These are phyloP conservation scores for Ictalurus furcatus DNA, from an alignment of 2,113 vertebrate genomes.

Conservation along the genomic window DNA sequence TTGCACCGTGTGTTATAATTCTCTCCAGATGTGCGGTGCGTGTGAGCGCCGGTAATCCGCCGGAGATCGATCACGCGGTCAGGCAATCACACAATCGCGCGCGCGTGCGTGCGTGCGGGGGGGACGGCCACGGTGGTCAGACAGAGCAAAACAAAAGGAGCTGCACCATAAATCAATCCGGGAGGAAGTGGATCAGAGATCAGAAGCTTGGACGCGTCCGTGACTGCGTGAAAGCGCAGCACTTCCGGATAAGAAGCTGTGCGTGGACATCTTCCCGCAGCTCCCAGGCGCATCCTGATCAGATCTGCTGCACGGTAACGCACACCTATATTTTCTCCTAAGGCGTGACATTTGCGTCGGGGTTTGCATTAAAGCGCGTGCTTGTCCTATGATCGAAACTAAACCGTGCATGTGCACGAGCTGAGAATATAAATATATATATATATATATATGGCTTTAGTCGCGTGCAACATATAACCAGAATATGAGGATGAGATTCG, in stretches of 20 bases:
- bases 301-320: slow-evolving; percentile 45
- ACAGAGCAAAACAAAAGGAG: slow-evolving; percentile 22
- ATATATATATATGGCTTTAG: background rate
- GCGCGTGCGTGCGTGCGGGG: background rate
- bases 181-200: slow-evolving; percentile 6
- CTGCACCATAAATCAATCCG: slow-evolving; percentile 1
- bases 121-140: background rate
- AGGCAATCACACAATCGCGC: background rate
- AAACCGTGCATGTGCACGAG: background rate
- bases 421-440: too few relatives aligned
- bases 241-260: slow-evolving; percentile 35
- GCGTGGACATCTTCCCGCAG: background rate
- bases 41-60: background rate
- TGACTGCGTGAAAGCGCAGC: slow-evolving; percentile 18
- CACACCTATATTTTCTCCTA: background rate
- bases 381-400: background rate
- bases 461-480: background rate
- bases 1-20: background rate
- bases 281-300: slow-evolving; percentile 14
- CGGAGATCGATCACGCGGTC: too few relatives aligned
- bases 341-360: background rate
- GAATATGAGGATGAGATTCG: background rate
- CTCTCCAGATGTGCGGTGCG: background rate
- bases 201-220: background rate
- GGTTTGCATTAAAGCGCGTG: background rate